A percentile compares a stretch with the other conserved stretches of the same genome.
Evolutionary conservation across 2,797 vertebrate genomes (phyloP).

Genomic region (Fundulus diaphanus): DNA sequence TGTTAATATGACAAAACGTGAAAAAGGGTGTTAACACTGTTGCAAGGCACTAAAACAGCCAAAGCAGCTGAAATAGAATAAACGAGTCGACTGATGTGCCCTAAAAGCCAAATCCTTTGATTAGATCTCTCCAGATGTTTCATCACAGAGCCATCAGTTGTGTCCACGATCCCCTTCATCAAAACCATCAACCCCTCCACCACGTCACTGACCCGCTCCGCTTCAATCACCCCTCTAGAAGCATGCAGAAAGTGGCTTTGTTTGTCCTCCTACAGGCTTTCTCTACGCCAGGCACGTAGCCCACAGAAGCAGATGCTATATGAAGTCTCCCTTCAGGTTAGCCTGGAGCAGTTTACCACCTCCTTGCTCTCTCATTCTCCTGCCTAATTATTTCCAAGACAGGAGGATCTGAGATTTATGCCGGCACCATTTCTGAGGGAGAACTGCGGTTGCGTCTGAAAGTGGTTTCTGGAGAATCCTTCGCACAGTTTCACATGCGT

Average conservation of each 20-base stretch:
- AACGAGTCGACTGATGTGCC: neutral
- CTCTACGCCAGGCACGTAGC: slow-evolving; percentile 37
- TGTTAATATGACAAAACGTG: neutral
- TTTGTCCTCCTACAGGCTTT: slow-evolving; percentile 54
- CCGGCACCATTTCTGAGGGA: slow-evolving; percentile 42
- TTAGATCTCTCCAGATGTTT: slow-evolving; percentile 49
- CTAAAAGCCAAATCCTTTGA: slow-evolving; percentile 40
- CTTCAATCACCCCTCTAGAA: slow-evolving; percentile 60
- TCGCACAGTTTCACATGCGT: neutral
- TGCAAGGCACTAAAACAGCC: neutral
- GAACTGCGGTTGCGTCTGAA: slow-evolving; percentile 44
- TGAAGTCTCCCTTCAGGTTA: slow-evolving; percentile 57
- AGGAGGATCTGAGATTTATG: slow-evolving; percentile 51
- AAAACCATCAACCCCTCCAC: slow-evolving; percentile 25
- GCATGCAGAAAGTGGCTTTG: slow-evolving; percentile 50
- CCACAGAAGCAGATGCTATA: slow-evolving; percentile 57
- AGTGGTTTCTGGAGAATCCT: slow-evolving; percentile 39
- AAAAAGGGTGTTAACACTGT: neutral
- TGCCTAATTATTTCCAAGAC: slow-evolving; percentile 64
- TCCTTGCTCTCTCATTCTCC: slow-evolving; percentile 43
- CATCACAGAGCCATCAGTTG: slow-evolving; percentile 38
- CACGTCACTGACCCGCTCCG: slow-evolving; percentile 19
- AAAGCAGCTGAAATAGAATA: slow-evolving; percentile 9
- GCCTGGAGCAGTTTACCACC: slow-evolving; percentile 62
- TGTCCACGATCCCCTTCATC: slow-evolving; percentile 33